Base-by-base conservation (phyloP, 2,797 vertebrate genomes). In the Telmatherina bonti region DNA sequence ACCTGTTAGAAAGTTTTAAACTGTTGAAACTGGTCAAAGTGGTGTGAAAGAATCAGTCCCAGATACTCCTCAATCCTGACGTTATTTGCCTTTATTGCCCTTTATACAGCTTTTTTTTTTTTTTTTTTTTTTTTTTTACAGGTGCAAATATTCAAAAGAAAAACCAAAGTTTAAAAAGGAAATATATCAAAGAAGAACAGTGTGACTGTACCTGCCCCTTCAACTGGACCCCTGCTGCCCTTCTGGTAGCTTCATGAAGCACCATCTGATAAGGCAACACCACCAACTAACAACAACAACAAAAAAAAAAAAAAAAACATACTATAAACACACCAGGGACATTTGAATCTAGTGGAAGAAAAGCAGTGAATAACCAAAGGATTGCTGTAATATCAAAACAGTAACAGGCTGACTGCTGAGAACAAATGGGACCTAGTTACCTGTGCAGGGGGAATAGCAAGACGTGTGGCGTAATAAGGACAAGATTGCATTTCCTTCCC, bases 241-340 rank as follows among this genome's bases (percentile, higher is more conserved):
- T 95, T 56, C 98, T 95, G 16, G 98, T 97, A 15, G 95, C 95
- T 20, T 95, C 96, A 16, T 99, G 98, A 66, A 99, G 94, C 69
- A 99, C 86, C 81, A 95, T 97, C 85, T 99, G 98, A 91, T 99
- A 99, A 5, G 98, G 98, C 86, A 99, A 91, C 85, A 99, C 97
- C 90, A 99, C 98, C 88, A 99, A 83, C 98, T 99, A 31, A 18
- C 45, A 72, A 41, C 77, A 51, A 53, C 24, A 67, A 67, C 35
- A 36, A 79, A 61, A 26, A 41, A 79, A 51, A 53, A 27, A 67
- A 67, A 35, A 36, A 79, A 61, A 26, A 70, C 1, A 45, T 1
- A 64, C 8, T 41, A 71, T 7, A 70, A 18, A 59, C 2, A 61
- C 16, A 41, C 55, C 35, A 20, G 1, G 27, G 13, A 36, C 3